Conservation (phyloP, 1,140 invertebrate genomes). For the Zaprionus taronus region DNA sequence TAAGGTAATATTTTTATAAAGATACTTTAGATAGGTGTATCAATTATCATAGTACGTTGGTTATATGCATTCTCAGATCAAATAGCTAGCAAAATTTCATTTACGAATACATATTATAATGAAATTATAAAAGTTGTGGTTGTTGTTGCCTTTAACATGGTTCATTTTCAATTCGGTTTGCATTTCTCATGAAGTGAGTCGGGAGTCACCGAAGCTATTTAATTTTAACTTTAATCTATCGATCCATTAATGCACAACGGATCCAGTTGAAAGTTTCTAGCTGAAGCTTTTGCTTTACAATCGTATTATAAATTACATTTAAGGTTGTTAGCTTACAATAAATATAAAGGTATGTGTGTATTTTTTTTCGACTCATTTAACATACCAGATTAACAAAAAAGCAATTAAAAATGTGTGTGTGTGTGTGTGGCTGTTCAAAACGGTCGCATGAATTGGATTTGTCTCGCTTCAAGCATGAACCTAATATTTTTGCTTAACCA, state of each 20-base stretch:
- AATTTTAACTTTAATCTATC: neutral
- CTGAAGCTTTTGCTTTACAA: slow-evolving; percentile 48
- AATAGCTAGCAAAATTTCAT: slow-evolving; percentile 26
- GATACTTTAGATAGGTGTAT: slow-evolving; percentile 30
- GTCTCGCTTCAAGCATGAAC: slow-evolving; percentile 61
- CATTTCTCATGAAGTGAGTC: slow-evolving; percentile 12
- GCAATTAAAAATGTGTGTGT: slow-evolving; percentile 29
- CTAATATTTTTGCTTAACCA: slow-evolving; percentile 81
- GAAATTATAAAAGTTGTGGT: slow-evolving; percentile 1
- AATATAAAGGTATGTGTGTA: slow-evolving; percentile 61
- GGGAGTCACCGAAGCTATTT: neutral
- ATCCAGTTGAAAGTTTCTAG: slow-evolving; percentile 13
- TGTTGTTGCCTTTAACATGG: neutral
- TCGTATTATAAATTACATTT: slow-evolving; percentile 62
- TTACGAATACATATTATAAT: slow-evolving; percentile 29
- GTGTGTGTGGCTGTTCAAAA: slow-evolving; percentile 60
- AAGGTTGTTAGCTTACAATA: slow-evolving; percentile 69
- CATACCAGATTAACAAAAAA: slow-evolving; percentile 54
- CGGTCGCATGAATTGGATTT: slow-evolving; percentile 45
- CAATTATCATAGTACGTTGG: slow-evolving; percentile 28
- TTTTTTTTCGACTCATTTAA: slow-evolving; percentile 50
- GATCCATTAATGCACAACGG: neutral
- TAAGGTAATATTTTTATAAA: slow-evolving; percentile 40
- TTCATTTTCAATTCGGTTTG: slow-evolving; percentile 22
- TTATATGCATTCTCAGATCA: slow-evolving; percentile 33